These are phyloP conservation scores for Falco biarmicus DNA, from an alignment of 2,797 vertebrate genomes.

Conservation along the genomic window DNA sequence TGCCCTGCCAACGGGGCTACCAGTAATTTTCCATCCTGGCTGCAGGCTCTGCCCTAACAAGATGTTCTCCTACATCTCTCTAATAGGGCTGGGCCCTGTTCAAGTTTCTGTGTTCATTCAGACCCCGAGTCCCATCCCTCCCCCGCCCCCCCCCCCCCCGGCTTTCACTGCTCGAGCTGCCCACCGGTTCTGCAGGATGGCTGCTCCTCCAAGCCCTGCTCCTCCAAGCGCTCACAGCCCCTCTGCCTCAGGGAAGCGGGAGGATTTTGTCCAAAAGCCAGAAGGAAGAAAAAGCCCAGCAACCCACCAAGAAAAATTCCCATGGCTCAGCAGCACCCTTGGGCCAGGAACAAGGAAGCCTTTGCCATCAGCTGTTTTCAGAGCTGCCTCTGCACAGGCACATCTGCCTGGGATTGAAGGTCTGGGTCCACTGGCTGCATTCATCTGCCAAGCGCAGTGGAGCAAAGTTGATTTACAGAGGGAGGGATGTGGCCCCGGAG, in stretches of 20 bases:
- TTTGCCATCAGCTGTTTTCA: background rate
- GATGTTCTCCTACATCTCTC: background rate
- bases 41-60: background rate
- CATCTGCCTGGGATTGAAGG: background rate
- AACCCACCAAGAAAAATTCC: background rate
- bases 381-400: background rate
- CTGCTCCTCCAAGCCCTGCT: background rate
- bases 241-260: background rate
- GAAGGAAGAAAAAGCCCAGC: background rate
- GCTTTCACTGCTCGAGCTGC: accelerated
- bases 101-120: background rate
- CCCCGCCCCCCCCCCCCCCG: too few relatives aligned
- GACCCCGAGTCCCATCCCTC: background rate
- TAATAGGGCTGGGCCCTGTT: background rate
- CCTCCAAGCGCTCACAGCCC: background rate
- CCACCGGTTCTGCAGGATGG: background rate
- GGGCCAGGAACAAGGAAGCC: background rate
- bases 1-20: background rate
- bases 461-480: background rate
- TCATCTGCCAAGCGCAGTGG: accelerated
- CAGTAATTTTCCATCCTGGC: conserved; percentile 61
- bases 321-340: background rate
- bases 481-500: background rate
- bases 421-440: background rate
- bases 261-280: background rate